Evolutionary conservation across 2,113 vertebrate genomes (phyloP).

Genomic region (Egretta garzetta): DNA sequence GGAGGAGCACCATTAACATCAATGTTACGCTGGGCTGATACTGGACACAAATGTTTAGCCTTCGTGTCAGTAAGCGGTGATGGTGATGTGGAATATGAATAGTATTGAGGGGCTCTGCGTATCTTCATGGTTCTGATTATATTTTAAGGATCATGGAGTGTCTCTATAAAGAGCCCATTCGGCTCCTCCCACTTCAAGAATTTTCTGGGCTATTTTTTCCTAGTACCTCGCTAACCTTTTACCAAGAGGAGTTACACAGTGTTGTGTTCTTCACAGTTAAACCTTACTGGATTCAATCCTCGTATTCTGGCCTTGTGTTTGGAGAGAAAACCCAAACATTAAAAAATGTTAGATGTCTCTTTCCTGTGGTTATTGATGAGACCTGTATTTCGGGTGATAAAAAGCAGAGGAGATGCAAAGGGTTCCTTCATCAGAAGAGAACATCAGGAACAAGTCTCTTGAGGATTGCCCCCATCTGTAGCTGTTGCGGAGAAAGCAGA

Average conservation of each 20-base stretch:
- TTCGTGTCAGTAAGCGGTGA: neutral
- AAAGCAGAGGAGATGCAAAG: neutral
- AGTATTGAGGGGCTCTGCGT: neutral
- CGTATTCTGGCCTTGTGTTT: neutral
- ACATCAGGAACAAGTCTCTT: neutral
- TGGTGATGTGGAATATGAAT: neutral
- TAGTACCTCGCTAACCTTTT: neutral
- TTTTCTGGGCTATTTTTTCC: neutral
- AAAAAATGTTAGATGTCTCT: neutral
- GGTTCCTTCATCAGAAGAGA: neutral
- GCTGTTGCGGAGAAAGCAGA: neutral
- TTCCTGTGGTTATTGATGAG: neutral
- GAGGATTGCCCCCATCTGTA: neutral
- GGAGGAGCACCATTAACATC: neutral
- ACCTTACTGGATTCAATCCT: neutral
- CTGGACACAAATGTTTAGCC: neutral
- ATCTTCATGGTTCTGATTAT: neutral
- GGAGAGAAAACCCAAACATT: neutral
- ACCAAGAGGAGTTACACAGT: rapidly evolving
- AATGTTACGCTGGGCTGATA: neutral
- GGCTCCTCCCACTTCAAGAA: rapidly evolving
- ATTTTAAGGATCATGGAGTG: neutral
- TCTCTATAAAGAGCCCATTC: neutral
- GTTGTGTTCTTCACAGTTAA: neutral
- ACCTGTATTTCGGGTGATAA: neutral